phyloP scores from a whole-genome alignment of 2,797 vertebrate species.

The Malurus splendens region DNA sequence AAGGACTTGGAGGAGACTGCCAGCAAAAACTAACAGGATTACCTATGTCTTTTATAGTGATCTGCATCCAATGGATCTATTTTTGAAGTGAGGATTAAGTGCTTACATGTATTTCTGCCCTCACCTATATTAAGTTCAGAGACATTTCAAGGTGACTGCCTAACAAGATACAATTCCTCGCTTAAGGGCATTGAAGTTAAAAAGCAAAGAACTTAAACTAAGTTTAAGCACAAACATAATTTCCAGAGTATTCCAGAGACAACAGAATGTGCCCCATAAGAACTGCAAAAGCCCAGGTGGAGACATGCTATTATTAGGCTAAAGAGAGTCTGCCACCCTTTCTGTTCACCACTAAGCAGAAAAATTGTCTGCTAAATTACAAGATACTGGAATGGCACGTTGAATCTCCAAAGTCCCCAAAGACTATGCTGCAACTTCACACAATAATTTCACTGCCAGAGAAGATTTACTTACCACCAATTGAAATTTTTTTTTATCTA shows the following conservation, averaged over 20 bases:
- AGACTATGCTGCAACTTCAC: background rate
- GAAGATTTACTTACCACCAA: background rate
- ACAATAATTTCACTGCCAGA: background rate
- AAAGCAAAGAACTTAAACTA: background rate
- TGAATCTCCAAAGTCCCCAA: background rate
- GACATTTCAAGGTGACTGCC: background rate
- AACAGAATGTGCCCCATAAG: background rate
- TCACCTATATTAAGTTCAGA: background rate
- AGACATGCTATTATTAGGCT: background rate
- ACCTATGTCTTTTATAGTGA: background rate
- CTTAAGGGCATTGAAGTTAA: background rate
- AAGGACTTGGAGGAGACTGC: background rate
- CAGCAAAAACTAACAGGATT: background rate
- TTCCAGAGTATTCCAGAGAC: background rate
- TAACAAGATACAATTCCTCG: background rate
- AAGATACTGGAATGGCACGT: accelerated
- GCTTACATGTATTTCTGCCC: background rate
- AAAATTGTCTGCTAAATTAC: background rate
- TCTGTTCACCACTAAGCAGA: background rate
- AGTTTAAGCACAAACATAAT: background rate
- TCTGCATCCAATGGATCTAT: background rate
- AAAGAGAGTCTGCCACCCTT: background rate
- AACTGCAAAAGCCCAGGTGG: background rate
- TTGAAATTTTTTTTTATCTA: background rate
- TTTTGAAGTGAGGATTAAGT: background rate